Evolutionary conservation across 1,140 invertebrate genomes (phyloP).

Genomic region (Leptonema lineaticorne): DNA sequence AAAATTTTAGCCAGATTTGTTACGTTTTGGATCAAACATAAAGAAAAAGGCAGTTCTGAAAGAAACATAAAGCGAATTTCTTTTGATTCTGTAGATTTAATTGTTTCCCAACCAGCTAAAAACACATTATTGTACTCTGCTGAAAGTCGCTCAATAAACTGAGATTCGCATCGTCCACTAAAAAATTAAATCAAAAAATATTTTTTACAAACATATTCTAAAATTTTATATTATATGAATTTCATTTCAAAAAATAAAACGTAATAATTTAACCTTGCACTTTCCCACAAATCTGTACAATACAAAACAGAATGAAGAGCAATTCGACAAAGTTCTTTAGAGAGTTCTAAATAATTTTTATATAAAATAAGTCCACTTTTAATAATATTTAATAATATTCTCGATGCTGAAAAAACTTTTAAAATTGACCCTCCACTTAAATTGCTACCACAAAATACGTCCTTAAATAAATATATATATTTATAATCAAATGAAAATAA

Average conservation of each 20-base stretch:
- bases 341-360: conserved; percentile 36
- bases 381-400: conserved; percentile 31
- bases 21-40: conserved; percentile 20
- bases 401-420: conserved; percentile 32
- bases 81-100: conserved; percentile 31
- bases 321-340: conserved; percentile 37
- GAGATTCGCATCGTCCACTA: conserved; percentile 32
- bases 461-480: conserved; percentile 22
- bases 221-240: background rate
- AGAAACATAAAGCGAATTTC: conserved; percentile 35
- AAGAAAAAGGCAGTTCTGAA: conserved; percentile 33
- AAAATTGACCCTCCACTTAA: conserved; percentile 32
- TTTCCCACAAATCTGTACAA: conserved; percentile 39
- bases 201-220: background rate
- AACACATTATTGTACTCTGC: conserved; percentile 37
- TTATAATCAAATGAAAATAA: background rate
- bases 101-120: conserved; percentile 31
- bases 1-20: conserved; percentile 15
- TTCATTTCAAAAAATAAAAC: background rate
- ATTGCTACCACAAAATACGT: conserved; percentile 33
- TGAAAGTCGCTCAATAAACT: conserved; percentile 28
- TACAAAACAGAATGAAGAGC: conserved; percentile 36
- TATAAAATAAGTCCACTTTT: conserved; percentile 28
- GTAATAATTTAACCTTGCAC: conserved; percentile 23
- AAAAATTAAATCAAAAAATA: conserved; percentile 6